These are phyloP conservation scores for Nebria salina DNA, from an alignment of 2,888 invertebrate genomes.

Conservation along the genomic window DNA sequence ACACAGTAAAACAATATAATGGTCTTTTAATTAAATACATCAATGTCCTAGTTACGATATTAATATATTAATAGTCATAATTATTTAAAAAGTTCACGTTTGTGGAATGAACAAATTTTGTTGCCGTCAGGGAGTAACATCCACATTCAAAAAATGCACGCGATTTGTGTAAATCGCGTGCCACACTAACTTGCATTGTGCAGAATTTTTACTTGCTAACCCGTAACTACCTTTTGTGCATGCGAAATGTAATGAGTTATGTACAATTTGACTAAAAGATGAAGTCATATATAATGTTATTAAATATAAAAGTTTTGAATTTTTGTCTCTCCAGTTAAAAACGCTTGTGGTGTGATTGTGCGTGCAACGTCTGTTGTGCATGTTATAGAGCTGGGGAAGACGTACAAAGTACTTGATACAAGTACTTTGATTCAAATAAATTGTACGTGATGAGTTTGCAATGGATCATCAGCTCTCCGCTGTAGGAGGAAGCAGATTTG, in stretches of 20 bases:
- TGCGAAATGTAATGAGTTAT: constrained; percentile 46
- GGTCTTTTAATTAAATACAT: constrained; percentile 58
- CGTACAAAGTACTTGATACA: constrained; percentile 47
- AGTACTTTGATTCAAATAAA: constrained; percentile 44
- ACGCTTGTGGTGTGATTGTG: constrained; percentile 40
- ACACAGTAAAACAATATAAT: constrained; percentile 59
- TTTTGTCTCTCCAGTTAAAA: constrained; percentile 38
- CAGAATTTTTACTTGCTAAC: constrained; percentile 39
- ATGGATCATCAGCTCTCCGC: constrained; percentile 67
- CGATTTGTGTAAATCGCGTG: constrained; percentile 35
- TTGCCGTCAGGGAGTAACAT: constrained; percentile 44
- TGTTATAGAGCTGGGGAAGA: constrained; percentile 44
- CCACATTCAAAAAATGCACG: constrained; percentile 45
- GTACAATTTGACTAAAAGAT: constrained; percentile 45
- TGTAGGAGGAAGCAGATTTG: constrained; percentile 73
- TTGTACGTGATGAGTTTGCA: constrained; percentile 35
- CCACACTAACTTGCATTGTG: constrained; percentile 46
- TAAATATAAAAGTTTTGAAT: constrained; percentile 40
- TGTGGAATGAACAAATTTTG: constrained; percentile 56
- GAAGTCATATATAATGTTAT: constrained; percentile 18
- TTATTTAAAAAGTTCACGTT: constrained; percentile 53
- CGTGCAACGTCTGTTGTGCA: constrained; percentile 46
- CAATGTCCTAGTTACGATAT: constrained; percentile 56
- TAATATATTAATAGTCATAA: constrained; percentile 53
- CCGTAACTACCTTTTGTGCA: constrained; percentile 47